Conservation (phyloP, 2,888 invertebrate genomes). For the Sphaerophoria taeniata region DNA sequence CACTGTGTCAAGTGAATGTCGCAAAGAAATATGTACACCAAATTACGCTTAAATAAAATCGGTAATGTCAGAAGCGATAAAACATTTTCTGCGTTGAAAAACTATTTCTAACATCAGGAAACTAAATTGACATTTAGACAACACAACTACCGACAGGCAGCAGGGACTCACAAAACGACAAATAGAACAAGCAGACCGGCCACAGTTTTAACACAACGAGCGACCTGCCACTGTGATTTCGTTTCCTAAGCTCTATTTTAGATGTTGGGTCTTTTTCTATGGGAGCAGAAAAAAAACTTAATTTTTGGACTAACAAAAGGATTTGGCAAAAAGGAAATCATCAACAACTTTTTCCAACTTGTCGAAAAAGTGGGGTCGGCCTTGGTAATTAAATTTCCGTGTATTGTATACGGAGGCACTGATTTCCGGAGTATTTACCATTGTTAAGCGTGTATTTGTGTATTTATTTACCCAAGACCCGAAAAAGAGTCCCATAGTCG, state of each 20-base stretch:
- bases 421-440: conserved; percentile 35
- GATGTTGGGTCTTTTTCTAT: conserved; percentile 10
- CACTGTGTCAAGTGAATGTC: too few relatives aligned
- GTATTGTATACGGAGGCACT: neutral
- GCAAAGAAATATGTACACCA: too few relatives aligned
- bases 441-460: conserved; percentile 17
- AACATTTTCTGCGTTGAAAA: too few relatives aligned
- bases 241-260: conserved; percentile 7
- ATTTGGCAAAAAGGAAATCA: conserved; percentile 25
- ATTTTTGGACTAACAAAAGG: neutral
- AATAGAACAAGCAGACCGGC: neutral
- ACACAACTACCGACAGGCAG: neutral
- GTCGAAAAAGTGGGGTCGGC: neutral
- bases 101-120: too few relatives aligned
- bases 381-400: conserved; percentile 47
- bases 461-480: too few relatives aligned
- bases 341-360: neutral
- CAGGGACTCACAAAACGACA: too few relatives aligned
- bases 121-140: too few relatives aligned
- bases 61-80: too few relatives aligned
- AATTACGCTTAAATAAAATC: too few relatives aligned
- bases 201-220: conserved; percentile 27
- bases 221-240: conserved; percentile 1
- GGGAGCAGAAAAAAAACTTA: neutral
- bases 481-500: neutral